Conservation (phyloP, 2,113 vertebrate species). For the Ramphastos sulfuratus region DNA sequence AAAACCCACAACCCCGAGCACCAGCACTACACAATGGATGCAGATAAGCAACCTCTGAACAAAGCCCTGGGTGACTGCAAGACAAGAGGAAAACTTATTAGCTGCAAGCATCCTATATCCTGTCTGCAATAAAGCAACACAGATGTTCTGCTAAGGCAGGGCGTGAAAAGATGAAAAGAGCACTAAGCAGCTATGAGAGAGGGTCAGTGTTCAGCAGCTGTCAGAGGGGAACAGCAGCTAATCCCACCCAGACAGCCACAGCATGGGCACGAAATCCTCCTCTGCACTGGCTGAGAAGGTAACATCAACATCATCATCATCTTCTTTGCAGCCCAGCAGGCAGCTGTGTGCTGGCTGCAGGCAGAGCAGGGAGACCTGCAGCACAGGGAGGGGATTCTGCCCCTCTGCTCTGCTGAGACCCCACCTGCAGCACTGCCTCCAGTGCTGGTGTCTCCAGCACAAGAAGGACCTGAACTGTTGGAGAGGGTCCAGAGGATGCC, state of each 20-base stretch:
- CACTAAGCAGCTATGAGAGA: background rate
- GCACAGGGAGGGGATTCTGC: too few relatives aligned
- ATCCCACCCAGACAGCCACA: background rate
- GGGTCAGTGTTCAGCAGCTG: background rate
- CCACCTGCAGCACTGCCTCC: too few relatives aligned
- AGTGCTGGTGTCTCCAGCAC: too few relatives aligned
- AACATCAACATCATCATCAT: too few relatives aligned
- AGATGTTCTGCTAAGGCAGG: slow-evolving; percentile 42
- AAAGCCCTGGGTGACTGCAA: slow-evolving; percentile 25
- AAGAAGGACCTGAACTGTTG: too few relatives aligned
- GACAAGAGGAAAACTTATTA: slow-evolving; percentile 48
- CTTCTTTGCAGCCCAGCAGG: too few relatives aligned
- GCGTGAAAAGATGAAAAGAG: background rate
- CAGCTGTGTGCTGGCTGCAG: too few relatives aligned
- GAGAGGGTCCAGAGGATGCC: too few relatives aligned
- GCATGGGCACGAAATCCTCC: background rate
- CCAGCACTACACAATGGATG: slow-evolving; percentile 26
- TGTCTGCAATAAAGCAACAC: slow-evolving; percentile 15
- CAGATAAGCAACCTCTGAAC: slow-evolving; percentile 51
- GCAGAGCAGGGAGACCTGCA: too few relatives aligned
- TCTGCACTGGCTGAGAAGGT: background rate
- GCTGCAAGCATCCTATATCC: slow-evolving; percentile 46
- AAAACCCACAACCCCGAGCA: background rate
- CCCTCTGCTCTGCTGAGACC: too few relatives aligned
- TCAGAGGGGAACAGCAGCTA: background rate